phyloP scores from a whole-genome alignment of 2,797 vertebrate genomes.

The Neopelma chrysocephalum region DNA sequence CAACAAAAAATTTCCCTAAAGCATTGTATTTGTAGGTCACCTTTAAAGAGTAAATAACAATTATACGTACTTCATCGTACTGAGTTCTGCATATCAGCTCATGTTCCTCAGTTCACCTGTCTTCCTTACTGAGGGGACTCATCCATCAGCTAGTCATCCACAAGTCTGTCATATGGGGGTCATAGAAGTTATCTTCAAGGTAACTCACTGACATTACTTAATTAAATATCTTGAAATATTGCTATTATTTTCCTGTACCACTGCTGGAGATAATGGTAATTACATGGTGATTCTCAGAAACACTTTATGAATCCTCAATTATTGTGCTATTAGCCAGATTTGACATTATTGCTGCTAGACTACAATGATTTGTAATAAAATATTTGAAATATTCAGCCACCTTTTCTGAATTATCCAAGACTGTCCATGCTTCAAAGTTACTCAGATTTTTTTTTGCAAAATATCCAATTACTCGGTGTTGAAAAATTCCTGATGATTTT shows the following conservation, averaged over 20 bases:
- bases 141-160: constrained; percentile 56
- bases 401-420: not conserved
- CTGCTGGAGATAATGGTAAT: constrained; percentile 43
- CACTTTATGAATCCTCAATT: constrained; percentile 43
- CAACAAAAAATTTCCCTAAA: not conserved
- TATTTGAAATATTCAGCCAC: not conserved
- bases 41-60: constrained; percentile 42
- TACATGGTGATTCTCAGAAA: constrained; percentile 49
- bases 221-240: constrained; percentile 68
- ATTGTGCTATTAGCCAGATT: not conserved
- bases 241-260: constrained; percentile 45
- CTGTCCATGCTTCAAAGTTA: not conserved
- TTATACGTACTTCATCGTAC: constrained; percentile 10
- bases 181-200: constrained; percentile 58
- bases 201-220: constrained; percentile 58
- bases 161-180: constrained; percentile 6
- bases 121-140: constrained; percentile 3
- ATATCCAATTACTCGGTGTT: not conserved
- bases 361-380: constrained; percentile 5
- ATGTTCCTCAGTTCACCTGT: constrained; percentile 33
- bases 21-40: constrained; percentile 2
- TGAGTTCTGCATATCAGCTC: not conserved
- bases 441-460: not conserved
- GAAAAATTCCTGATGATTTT: not conserved
- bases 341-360: constrained; percentile 5